Evolutionary conservation across 2,797 vertebrate genomes (phyloP), one percentile per base, ranked within the genome.

Genomic region (Diceros bicornis): DNA sequence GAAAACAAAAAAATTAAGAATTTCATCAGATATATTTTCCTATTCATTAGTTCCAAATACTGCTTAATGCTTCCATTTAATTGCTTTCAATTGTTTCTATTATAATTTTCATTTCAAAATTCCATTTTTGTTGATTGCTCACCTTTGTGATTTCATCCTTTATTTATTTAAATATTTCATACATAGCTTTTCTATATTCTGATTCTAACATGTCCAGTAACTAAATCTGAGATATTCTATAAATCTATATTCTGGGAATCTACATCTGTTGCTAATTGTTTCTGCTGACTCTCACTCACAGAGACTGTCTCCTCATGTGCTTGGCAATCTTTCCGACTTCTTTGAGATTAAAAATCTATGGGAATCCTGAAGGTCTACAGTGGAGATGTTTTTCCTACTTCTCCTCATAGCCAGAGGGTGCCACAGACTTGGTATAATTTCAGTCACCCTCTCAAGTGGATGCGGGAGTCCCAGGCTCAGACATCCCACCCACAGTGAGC

Each of bases 21-120:
- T 75, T 59, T 66, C 50, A 61, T 59, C 7, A 61, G 16, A 61
- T n/a, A 27, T 50, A 79, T 52, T 77, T 89, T 62, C 20, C 12
- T 27, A 11, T 50, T 84, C 23, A 41, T 77, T 71, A 78, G 14
- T 34, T 50, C 50, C 75, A 69, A 83, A 12, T 61, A 21, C 16
- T 69, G 4, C n/a, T n/a, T 59, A 61, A 68, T 69, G 11, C 14
- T 14, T 61, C 69, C 1, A 7, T 83, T 92, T 83, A 59, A 78
- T 57, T 78, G 7, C 55, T 66, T 66, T 82, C 20, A 62, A 32
- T 20, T 79, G 52, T 59, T 61, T 57, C 29, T 34, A 75, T 25
- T 90, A 66, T n/a, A 29, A 87, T 55, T 78, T 78, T 83, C 41
- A 89, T 41, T 92, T 69, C 25, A 41, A 78, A 83, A 75, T 81